Percentiles rank a stretch among this genome's conserved stretches.
Conservation (phyloP, 2,797 vertebrate genomes). For the Ptychobarbus kaznakovi region DNA sequence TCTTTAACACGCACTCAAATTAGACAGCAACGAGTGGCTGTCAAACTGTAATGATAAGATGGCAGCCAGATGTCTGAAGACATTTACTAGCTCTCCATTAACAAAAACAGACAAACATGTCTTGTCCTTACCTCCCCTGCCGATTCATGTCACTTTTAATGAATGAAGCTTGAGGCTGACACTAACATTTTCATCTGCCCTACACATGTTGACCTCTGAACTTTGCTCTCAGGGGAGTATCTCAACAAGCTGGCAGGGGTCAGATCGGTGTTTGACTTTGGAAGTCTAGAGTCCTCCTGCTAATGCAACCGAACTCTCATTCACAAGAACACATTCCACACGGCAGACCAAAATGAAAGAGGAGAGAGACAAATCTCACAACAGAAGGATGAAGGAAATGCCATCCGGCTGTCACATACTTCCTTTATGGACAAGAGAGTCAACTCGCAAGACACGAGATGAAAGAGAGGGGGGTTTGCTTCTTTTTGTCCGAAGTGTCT, state of each 20-base stretch:
- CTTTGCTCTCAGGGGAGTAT: conserved; percentile 44
- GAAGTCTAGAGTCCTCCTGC: conserved; percentile 68
- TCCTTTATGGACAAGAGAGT: conserved; percentile 34
- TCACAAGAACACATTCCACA: conserved; percentile 71
- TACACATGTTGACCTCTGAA: conserved; percentile 68
- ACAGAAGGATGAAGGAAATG: conserved; percentile 30
- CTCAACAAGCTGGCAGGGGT: conserved; percentile 61
- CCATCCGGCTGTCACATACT: conserved; percentile 22
- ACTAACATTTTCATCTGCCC: conserved; percentile 31
- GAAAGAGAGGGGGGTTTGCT: conserved; percentile 1
- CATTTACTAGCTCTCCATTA: not conserved
- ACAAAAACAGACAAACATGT: conserved; percentile 25
- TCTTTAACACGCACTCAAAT: not conserved
- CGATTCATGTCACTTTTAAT: conserved; percentile 15
- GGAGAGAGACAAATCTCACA: conserved; percentile 1
- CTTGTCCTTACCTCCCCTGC: conserved; percentile 7
- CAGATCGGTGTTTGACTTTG: conserved; percentile 63
- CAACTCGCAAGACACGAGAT: conserved; percentile 51
- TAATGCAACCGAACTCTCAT: conserved; percentile 68
- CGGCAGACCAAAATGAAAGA: not conserved
- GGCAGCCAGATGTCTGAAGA: conserved; percentile 5
- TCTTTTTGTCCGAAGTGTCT: conserved; percentile 36
- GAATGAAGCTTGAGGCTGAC: conserved; percentile 5
- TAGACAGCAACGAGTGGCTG: not conserved
- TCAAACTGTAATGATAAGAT: not conserved